A percentile compares a stretch with the other conserved stretches of the same genome.
These are phyloP conservation scores for mouse (Mus musculus) DNA, from an alignment of 2,113 vertebrate genomes.

Conservation along the genomic window DNA sequence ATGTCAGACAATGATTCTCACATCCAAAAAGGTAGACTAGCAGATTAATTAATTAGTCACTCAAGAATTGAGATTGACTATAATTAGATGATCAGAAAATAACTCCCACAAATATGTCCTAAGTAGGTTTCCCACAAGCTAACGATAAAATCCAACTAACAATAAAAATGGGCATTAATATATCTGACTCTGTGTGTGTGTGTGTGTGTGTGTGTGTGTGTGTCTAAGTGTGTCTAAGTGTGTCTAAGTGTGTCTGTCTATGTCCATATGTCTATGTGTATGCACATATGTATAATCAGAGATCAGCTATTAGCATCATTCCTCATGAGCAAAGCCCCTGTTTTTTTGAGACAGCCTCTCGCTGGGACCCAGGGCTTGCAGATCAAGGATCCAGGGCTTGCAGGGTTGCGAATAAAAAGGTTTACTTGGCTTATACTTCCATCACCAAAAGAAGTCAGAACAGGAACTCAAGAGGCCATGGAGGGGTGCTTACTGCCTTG, in stretches of 20 bases:
- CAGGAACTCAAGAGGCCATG: not conserved
- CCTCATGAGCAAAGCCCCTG: not conserved
- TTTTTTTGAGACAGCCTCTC: not conserved
- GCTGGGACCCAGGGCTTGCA: not conserved
- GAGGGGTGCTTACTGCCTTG: not conserved
- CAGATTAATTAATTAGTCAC: not conserved
- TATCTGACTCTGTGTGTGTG: not conserved
- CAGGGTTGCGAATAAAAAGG: not conserved
- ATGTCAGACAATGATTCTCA: not conserved
- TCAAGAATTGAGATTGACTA: not conserved
- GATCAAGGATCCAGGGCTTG: not conserved
- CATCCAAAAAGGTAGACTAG: not conserved
- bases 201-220: not conserved
- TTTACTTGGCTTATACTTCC: not conserved
- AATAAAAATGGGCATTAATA: not conserved
- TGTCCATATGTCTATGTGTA: not conserved
- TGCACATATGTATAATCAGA: not conserved
- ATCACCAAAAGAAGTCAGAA: not conserved
- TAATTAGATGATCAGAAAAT: not conserved
- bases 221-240: not conserved
- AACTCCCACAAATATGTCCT: not conserved
- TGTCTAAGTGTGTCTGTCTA: not conserved
- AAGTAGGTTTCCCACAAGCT: not conserved
- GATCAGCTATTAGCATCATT: not conserved
- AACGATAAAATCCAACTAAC: not conserved